phyloP scores from a whole-genome alignment of 2,888 invertebrate genomes.

The Drosophila pseudotalamancana region DNA sequence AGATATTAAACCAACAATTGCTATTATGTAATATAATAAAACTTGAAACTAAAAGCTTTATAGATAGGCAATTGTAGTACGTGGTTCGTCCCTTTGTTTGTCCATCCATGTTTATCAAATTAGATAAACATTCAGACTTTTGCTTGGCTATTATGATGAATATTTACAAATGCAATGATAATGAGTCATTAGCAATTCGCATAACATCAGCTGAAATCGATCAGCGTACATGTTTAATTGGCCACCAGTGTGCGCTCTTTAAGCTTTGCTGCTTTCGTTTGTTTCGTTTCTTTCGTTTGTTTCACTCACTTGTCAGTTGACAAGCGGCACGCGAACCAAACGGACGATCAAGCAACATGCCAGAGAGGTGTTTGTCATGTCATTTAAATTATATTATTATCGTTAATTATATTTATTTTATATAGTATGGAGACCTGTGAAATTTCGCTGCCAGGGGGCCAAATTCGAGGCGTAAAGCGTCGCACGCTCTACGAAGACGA shows the following conservation, averaged over 20 bases:
- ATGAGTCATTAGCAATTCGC: not conserved
- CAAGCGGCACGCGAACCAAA: constrained; percentile 11
- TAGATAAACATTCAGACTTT: not conserved
- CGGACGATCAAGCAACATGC: constrained; percentile 34
- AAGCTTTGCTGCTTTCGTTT: constrained; percentile 18
- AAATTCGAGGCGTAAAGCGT: constrained; percentile 56
- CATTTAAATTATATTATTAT: not conserved
- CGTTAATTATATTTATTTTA: not conserved
- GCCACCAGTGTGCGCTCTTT: constrained; percentile 19
- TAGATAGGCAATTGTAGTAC: too few relatives aligned
- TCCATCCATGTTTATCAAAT: not conserved
- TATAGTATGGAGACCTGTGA: constrained; percentile 48
- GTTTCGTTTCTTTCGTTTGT: not conserved
- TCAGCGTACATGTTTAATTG: constrained; percentile 16
- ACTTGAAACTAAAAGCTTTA: too few relatives aligned
- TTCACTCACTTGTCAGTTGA: constrained; percentile 26
- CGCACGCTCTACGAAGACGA: constrained; percentile 56
- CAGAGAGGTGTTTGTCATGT: constrained; percentile 37
- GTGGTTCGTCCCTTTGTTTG: too few relatives aligned
- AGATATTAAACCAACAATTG: not conserved
- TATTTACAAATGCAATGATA: not conserved
- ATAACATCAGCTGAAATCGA: not conserved
- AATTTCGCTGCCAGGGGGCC: constrained; percentile 58
- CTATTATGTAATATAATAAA: too few relatives aligned
- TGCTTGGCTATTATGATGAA: not conserved